Percentiles rank a stretch among this genome's conserved stretches.
Evolutionary conservation across 2,797 vertebrate genomes (phyloP).

Genomic region (Lindbergichthys nudifrons): DNA sequence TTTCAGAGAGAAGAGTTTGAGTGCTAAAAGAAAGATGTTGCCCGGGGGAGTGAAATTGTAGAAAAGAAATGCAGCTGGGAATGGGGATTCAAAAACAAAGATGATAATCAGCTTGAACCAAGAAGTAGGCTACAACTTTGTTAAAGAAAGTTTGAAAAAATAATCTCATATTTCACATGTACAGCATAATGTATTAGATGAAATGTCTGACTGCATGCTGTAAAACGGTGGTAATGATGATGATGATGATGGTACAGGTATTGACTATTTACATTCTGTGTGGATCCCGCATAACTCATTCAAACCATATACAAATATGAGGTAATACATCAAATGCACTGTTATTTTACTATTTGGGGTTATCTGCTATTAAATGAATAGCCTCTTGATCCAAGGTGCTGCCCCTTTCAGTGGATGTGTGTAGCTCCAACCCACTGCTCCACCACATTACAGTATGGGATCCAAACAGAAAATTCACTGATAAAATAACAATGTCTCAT

Average conservation of each 20-base stretch:
- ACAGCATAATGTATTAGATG: not conserved
- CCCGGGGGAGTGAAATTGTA: conserved; percentile 6
- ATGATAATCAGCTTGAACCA: conserved; percentile 7
- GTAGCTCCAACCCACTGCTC: not conserved
- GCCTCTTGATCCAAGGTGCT: not conserved
- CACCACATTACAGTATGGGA: conserved; percentile 11
- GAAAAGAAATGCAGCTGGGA: conserved; percentile 20
- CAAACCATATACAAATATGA: conserved; percentile 1
- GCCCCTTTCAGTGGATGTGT: not conserved
- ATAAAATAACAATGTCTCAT: not conserved
- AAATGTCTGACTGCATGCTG: not conserved
- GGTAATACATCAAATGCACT: not conserved
- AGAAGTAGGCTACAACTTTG: not conserved
- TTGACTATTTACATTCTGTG: not conserved
- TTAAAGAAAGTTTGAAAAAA: not conserved
- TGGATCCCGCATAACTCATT: conserved; percentile 2
- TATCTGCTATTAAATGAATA: not conserved
- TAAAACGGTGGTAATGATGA: conserved; percentile 14
- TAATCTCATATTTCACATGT: not conserved
- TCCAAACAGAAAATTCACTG: conserved; percentile 2
- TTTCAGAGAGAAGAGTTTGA: conserved; percentile 21
- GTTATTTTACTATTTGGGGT: not conserved
- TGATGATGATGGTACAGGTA: conserved; percentile 4
- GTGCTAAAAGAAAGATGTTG: conserved; percentile 13
- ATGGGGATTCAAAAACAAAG: not conserved